These are phyloP conservation scores for Hirtodrosophila cameraria DNA, from an alignment of 2,888 invertebrate species.

Conservation along the genomic window DNA sequence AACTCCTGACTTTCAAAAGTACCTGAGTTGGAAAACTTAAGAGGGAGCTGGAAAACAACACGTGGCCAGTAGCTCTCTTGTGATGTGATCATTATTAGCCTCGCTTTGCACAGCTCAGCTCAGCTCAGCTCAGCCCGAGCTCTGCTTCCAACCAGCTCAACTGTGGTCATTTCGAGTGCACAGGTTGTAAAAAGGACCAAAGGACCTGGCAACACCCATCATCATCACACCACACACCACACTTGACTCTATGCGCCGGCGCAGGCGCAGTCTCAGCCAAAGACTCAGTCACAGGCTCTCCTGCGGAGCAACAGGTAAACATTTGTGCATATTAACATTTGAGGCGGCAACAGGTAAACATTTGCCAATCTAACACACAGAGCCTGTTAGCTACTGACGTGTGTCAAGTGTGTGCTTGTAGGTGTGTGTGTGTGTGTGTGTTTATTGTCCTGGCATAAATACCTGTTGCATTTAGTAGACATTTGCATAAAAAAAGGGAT, in stretches of 20 bases:
- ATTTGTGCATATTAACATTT: too few species aligned
- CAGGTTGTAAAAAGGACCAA: slow-evolving; percentile 64
- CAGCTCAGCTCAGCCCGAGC: slow-evolving; percentile 10
- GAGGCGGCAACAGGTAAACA: slow-evolving; percentile 69
- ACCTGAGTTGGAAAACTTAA: slow-evolving; percentile 7
- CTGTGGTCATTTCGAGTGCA: slow-evolving; percentile 72
- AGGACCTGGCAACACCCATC: slow-evolving; percentile 35
- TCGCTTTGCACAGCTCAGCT: slow-evolving; percentile 10
- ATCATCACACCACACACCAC: slow-evolving; percentile 12
- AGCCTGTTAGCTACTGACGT: slow-evolving; percentile 45
- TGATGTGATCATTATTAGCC: slow-evolving; percentile 32
- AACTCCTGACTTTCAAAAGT: slow-evolving; percentile 37
- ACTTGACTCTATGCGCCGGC: slow-evolving; percentile 82
- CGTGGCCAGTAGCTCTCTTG: slow-evolving; percentile 57
- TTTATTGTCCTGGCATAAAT: slow-evolving; percentile 1
- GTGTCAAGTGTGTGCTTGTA: slow-evolving; percentile 54
- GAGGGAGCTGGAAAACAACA: slow-evolving; percentile 29
- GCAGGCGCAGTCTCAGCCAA: slow-evolving; percentile 54
- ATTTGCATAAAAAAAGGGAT: slow-evolving; percentile 12
- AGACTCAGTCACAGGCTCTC: slow-evolving; percentile 56
- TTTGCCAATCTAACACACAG: slow-evolving; percentile 57
- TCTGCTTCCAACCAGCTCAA: slow-evolving; percentile 23
- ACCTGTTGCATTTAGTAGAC: slow-evolving; percentile 36
- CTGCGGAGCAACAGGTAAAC: slow-evolving; percentile 66
- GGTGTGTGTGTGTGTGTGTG: slow-evolving; percentile 10